Conservation (phyloP, 2,888 invertebrate species). For the Drosophila borborema region DNA sequence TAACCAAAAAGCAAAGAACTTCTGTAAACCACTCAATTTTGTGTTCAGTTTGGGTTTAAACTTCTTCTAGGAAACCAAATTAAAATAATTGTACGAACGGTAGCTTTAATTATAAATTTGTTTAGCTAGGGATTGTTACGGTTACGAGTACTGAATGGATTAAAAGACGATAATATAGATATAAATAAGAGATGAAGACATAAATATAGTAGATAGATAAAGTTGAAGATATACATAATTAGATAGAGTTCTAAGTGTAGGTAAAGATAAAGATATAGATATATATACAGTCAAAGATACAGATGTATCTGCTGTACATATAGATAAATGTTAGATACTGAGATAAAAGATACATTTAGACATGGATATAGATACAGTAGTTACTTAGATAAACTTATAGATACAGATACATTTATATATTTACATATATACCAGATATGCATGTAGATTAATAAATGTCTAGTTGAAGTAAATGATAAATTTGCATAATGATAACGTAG, state of each 20-base stretch:
- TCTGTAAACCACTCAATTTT: conserved; percentile 15
- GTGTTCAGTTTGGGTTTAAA: conserved; percentile 27
- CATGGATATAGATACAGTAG: not conserved
- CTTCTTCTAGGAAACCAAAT: conserved; percentile 45
- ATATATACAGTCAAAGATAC: not conserved
- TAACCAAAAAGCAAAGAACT: conserved; percentile 32
- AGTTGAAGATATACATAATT: not conserved
- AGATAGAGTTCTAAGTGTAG: not conserved
- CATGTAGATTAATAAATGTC: not conserved
- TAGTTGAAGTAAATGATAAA: not conserved
- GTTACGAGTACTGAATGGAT: not conserved
- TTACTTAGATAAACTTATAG: not conserved
- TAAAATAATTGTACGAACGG: conserved; percentile 22
- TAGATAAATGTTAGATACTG: not conserved
- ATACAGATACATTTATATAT: not conserved
- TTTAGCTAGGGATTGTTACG: conserved; percentile 2
- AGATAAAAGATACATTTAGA: not conserved
- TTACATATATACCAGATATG: not conserved
- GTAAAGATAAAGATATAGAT: not conserved
- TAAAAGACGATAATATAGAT: not conserved
- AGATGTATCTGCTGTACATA: not conserved
- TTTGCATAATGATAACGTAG: not conserved
- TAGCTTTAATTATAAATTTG: conserved; percentile 39
- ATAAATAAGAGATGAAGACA: not conserved
- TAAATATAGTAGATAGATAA: not conserved